Percentiles rank a stretch among this genome's conserved stretches.
Conservation (phyloP, 1,140 invertebrate genomes). For the Heliconius hewitsoni region DNA sequence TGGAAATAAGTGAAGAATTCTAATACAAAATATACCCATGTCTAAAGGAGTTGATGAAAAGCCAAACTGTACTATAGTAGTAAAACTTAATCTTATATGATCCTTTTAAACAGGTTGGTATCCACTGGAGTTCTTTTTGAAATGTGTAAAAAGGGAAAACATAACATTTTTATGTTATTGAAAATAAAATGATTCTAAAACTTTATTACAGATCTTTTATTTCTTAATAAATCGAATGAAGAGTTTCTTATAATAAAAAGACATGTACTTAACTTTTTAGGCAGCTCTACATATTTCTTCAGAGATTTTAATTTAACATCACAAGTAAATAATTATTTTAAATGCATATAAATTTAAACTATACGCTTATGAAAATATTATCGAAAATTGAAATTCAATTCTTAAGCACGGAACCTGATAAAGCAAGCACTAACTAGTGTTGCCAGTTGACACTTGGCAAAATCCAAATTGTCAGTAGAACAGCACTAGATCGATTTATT, state of each 20-base stretch:
- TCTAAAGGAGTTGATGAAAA: constrained; percentile 59
- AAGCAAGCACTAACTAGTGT: too few species aligned
- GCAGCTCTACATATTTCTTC: background rate
- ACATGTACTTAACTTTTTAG: background rate
- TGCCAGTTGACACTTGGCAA: too few species aligned
- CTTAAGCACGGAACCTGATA: too few species aligned
- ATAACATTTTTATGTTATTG: constrained; percentile 83
- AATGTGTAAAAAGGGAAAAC: constrained; percentile 78
- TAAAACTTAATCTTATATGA: constrained; percentile 67
- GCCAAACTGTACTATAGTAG: constrained; percentile 74
- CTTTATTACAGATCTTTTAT: constrained; percentile 51
- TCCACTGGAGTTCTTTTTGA: constrained; percentile 74
- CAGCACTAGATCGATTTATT: too few species aligned
- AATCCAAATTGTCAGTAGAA: too few species aligned
- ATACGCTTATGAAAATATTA: too few species aligned
- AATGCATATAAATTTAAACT: too few species aligned
- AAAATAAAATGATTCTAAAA: constrained; percentile 83
- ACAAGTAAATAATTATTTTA: background rate
- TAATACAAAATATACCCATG: constrained; percentile 61
- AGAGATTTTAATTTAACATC: background rate
- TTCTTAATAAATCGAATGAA: background rate
- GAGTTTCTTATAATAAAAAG: background rate
- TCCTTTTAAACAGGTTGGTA: constrained; percentile 72
- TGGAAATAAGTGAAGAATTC: constrained; percentile 80
- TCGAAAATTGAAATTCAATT: too few species aligned